phyloP scores from a whole-genome alignment of 2,797 vertebrate species.

The Halcyon chelicuti region DNA sequence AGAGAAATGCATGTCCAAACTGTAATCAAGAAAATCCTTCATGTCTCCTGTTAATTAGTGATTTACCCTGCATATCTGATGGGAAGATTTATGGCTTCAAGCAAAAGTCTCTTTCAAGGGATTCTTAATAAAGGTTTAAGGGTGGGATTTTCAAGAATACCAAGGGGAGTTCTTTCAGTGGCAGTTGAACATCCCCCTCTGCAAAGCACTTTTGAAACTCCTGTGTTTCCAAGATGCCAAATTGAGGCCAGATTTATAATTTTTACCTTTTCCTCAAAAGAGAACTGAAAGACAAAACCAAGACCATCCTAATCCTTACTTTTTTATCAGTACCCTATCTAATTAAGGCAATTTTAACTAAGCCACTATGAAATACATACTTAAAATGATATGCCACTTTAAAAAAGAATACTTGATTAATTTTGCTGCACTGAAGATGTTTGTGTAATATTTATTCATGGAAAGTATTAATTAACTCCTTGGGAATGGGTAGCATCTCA shows the following conservation, averaged over 20 bases:
- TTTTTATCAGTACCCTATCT: constrained; percentile 6
- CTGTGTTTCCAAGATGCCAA: neutral
- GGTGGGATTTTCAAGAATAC: constrained; percentile 37
- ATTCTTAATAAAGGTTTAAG: constrained; percentile 44
- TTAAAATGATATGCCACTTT: neutral
- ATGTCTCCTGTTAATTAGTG: constrained; percentile 41
- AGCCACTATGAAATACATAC: neutral
- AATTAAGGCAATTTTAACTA: constrained; percentile 4
- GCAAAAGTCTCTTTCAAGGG: constrained; percentile 59
- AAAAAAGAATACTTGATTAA: constrained; percentile 14
- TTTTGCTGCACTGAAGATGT: neutral
- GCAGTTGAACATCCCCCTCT: neutral
- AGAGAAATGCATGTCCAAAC: constrained; percentile 48
- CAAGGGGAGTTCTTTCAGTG: neutral
- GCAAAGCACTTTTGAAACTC: neutral
- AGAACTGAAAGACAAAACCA: neutral
- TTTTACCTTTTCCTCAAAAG: neutral
- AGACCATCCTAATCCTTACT: neutral
- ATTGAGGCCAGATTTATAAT: neutral
- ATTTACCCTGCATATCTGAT: constrained; percentile 48
- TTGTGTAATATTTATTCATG: neutral
- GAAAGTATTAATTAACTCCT: constrained; percentile 44
- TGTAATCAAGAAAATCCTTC: constrained; percentile 52
- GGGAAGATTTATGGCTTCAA: constrained; percentile 35
- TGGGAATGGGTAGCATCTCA: neutral